Evolutionary conservation across 1,140 invertebrate species (phyloP), one percentile per base, ranked within the genome.

Genomic region (Pemphigus obesinymphae): DNA sequence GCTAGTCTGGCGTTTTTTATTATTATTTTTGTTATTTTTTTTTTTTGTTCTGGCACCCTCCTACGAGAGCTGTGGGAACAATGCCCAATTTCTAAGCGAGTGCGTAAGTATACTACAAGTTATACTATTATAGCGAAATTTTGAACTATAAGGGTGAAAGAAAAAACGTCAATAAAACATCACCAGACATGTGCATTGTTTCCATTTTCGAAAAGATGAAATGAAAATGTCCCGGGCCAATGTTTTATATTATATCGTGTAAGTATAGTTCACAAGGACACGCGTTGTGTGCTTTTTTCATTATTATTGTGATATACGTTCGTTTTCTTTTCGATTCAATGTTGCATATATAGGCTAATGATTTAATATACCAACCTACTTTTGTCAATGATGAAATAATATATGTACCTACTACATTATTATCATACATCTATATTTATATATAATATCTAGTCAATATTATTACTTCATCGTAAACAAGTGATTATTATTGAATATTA

Each of bases 21-120:
- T 26, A 4, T 72, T 17, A 1, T 20, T 45, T 72, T 48, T 26
- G 4, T 43, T 70, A 29, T 72, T 10, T 31, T 34, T 40, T 23
- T 37, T 68, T 48, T 48, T 48, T 73, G 70, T 73, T 73, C 70
- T 73, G 70, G 70, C 43, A 73, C 70, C 70, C 70, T 73, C 43
- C 70, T 73, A 73, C 70, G 45, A 73, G 70, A 50, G 43, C 43
- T 29, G 26, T 31, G 70, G 70, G 70, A 73, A 73, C 70, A 73
- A 73, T 50, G 70, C 45, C 70, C 70, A 50, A 31, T 73, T 73
- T 73, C 43, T 73, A 73, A 73, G 70, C 11, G 70, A 73, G 26
- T 29, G 70, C 43, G 8, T 10, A 43, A 70, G 68, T 70, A 70
- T 50, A 50, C 26, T 31, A 26, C 45, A 31, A 73, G 37, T 70